Base-by-base conservation (phyloP, 2,113 vertebrate species). In the Corydoras maculifer region DNA sequence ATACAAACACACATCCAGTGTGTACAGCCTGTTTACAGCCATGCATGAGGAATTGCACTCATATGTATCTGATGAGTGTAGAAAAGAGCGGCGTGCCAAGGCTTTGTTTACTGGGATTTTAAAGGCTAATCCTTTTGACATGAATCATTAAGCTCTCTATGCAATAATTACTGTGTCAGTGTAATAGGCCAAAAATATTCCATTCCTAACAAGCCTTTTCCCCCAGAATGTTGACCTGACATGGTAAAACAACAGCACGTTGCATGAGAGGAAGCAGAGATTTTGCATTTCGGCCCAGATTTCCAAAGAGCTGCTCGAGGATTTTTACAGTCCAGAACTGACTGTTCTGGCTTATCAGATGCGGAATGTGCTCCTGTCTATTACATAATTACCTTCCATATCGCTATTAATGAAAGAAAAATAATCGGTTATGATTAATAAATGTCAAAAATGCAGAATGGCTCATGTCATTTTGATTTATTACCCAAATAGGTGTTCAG, bases 101-200 rank as follows among this genome's bases (percentile, higher is more conserved):
- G 73, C 68, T 79, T 84, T 81, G 77, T 80, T 84, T 79, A 82
- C 70, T 69, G 53, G 84, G 77, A 84, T 86, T 78, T 83, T 83
- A 82, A 77, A 66, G 62, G 69, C 79, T 86, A 85, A 87, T 88
- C 81, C 83, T 77, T 78, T 78, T 62, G 75, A 82, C 84, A 84
- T 86, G 80, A 88, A 76, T 86, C 82, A 86, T 84, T 84, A 85
- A 67, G 50, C 78, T 84, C 81, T 76, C 79, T 78, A 83, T 86
- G 82, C 83, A 85, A 84, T 87, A 86, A 88, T 88, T 85, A 82
- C 84, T 76, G 79, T 77, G 74, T 87, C 71, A 81, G 82, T 79
- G 76, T 84, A 86, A 85, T 82, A 78, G 83, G 84, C 82, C 79
- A 80, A 85, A 83, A 78, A 85, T 82, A 82, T 86, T 87, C 87